Base-by-base conservation (phyloP, 1,140 invertebrate species). In the Campoletis sonorensis region DNA sequence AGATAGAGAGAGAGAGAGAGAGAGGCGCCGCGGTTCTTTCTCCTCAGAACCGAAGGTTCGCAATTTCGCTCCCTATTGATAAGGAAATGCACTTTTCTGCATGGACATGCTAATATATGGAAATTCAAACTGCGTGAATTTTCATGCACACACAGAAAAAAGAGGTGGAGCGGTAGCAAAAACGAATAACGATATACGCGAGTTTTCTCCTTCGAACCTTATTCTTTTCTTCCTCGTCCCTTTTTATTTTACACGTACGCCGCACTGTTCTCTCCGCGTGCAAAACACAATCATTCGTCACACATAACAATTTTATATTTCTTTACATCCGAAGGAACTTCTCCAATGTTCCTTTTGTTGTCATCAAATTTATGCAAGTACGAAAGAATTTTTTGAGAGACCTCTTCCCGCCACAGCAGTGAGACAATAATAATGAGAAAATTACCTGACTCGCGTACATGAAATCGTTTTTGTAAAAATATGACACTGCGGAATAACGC, bases 41-140 rank as follows among this genome's bases (percentile, higher is more conserved):
- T 33, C 51, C 18, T 7, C 1, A 26, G 23, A n/a, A 37, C 23
- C 27, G 51, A 58, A 33, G 18, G 27, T 16, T n/a, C 27, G 51
- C 73, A 54, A 37, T 40, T 30, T n/a, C 27, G 76, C 30, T 61
- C 18, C 61, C 49, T 49, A 79, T 79, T 83, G 78, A 83, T 80
- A 83, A 83, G 73, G 75, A 83, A 81, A 80, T 73, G 64, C 79
- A 67, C 5, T 80, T 18, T 16, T n/a, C 45, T 45, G 70, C 71
- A 82, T 70, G 70, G 77, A 67, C 54, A 82, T 82, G 81, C 71
- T 82, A 82, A 79, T 79, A 71, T 67, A 82, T 76, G 81, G 77
- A 82, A 82, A 82, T 82, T 72, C 15, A 23, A 72, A 73, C 61
- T 33, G 45, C 2, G 11, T 11, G 67, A 16, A 79, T 81, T 71